phyloP scores from a whole-genome alignment of 1,140 invertebrate genomes.

The Teleopsis dalmanni region DNA sequence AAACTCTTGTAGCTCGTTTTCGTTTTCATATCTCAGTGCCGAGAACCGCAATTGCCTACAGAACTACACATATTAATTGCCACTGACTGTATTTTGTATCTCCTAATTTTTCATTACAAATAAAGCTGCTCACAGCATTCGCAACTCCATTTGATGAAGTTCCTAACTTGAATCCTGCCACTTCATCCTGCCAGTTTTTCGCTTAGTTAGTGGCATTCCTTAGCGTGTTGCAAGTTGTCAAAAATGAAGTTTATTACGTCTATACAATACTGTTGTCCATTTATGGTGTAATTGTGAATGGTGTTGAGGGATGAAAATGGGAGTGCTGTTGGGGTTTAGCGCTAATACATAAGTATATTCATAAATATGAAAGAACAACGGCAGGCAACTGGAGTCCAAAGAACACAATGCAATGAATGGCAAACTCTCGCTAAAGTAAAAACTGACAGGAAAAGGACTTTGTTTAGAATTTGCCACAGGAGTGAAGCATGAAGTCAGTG shows the following conservation, averaged over 20 bases:
- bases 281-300: not conserved
- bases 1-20: too few species aligned
- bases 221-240: slow-evolving; percentile 13
- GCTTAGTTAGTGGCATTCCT: slow-evolving; percentile 8
- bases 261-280: slow-evolving; percentile 1
- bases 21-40: too few species aligned
- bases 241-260: slow-evolving; percentile 17
- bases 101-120: not conserved
- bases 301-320: not conserved
- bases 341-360: too few species aligned
- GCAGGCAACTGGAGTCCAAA: too few species aligned
- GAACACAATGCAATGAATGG: too few species aligned
- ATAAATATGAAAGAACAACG: too few species aligned
- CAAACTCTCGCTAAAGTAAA: too few species aligned
- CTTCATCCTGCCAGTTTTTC: not conserved
- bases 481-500: too few species aligned
- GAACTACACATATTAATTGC: not conserved
- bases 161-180: not conserved
- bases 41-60: slow-evolving; percentile 3
- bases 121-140: not conserved
- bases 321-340: not conserved
- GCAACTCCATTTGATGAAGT: not conserved
- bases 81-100: too few species aligned
- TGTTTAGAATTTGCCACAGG: too few species aligned
- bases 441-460: too few species aligned